Evolutionary conservation across 2,888 invertebrate species (phyloP), one percentile per base, ranked within the genome.

Genomic region (Pomacea canaliculata): DNA sequence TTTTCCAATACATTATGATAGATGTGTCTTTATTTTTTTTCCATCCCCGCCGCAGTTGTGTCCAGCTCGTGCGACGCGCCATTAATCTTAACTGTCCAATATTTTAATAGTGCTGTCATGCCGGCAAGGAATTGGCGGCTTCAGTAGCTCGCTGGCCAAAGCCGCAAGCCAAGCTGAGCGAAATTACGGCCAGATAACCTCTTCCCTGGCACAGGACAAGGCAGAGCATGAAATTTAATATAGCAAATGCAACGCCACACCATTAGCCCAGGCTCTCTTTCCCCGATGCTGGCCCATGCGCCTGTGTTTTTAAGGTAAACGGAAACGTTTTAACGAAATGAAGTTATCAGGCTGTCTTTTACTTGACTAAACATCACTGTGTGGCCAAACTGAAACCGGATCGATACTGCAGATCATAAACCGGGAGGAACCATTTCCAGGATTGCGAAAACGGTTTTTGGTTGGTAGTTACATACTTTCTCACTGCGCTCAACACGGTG

Each of bases 1-100:
- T 69, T 69, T 51, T 69, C 49, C 69, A 69, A 69, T 69, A 69
- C 69, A 10, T 69, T 69, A 56, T 69, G 69, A 69, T 69, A 69
- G 49, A 69, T 69, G 48, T 69, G 69, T 69, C 51, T 10, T 56
- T 56, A 56, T 56, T 56, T 16, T 16, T 16, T 56, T 16, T 16
- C 8, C 48, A 8, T 49, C n/a, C 69, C 49, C 69, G n/a, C 13
- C 49, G 49, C 23, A n/a, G 69, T n/a, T 16, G n/a, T 48, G 69
- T 69, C 69, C 19, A 48, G 16, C 23, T 49, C 49, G 37, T 16
- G 48, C 7, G 69, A 48, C 48, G 18, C 16, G 16, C 48, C 69
- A 69, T 69, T 69, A 48, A 49, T 69, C 69, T 46, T n/a, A 69
- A 69, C 46, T 69, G 69, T 69, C 69, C 69, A 69, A 69, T 69